Evolutionary conservation across 2,888 invertebrate species (phyloP), one percentile per base, ranked within the genome.

Genomic region (Oligia latruncula): DNA sequence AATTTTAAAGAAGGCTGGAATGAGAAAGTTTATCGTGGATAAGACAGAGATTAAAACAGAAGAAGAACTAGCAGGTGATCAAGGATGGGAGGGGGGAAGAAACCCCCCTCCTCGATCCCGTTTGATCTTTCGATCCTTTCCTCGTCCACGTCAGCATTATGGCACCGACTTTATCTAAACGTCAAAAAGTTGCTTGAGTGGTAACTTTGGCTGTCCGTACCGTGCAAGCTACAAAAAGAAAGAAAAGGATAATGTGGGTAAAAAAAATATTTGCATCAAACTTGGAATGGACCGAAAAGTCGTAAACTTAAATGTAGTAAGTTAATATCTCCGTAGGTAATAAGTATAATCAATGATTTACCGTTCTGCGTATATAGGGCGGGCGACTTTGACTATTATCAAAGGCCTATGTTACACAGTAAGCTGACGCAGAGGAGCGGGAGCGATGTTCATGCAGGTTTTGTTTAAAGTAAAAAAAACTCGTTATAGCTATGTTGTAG

Each of bases 281-380:
- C 20, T 23, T 55, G 11, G 8, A 52, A 82, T 60, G 74, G 66
- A 23, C 72, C 49, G 43, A 49, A 70, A 67, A 65, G 66, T 77
- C 74, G 49, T 84, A 78, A 74, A 74, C 65, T 78, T 75, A 72
- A 78, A 86, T 62, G 67, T 81, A 85, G 77, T 74, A 84, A 82
- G 82, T 84, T 82, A 86, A 82, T 86, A 82, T 86, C 67, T 76
- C 35, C n/a, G 74, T 49, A 58, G 23, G n/a, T 58, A 68, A 78
- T 74, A 29, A 29, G 29, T 29, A 83, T 72, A 74, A 86, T 82
- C 86, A 74, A 82, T 55, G 55, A 67, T 71, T 40, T 64, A 82
- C 15, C 58, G 43, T 35, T 23, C 71, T 58, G 43, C 77, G 29
- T 77, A 65, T 65, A 40, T 49, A 52, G 8, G 66, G 8, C 17